A percentile compares a stretch with the other conserved stretches of the same genome.
phyloP scores from a whole-genome alignment of 2,888 invertebrate genomes.

The Parnassius smintheus region DNA sequence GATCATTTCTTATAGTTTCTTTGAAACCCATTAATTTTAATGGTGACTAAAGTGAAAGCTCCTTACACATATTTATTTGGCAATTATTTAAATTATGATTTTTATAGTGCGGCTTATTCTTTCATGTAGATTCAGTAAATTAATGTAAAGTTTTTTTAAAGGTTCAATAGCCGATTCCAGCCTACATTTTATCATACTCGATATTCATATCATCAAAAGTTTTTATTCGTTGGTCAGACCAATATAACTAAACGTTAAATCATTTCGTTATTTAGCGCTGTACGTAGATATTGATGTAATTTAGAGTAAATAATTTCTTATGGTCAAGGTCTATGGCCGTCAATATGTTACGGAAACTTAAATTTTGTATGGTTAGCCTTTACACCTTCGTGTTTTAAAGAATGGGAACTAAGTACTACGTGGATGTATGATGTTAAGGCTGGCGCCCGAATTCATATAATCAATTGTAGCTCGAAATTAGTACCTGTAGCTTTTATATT shows the following conservation, averaged over 20 bases:
- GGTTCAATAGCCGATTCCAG: no score
- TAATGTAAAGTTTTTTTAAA: no score
- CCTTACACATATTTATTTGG: no score
- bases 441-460: conserved; percentile 2
- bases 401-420: background rate
- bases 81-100: no score
- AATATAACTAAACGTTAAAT: conserved; percentile 14
- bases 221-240: background rate
- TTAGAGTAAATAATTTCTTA: conserved; percentile 29
- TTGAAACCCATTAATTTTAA: no score
- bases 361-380: conserved; percentile 17
- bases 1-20: no score
- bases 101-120: no score
- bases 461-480: conserved; percentile 1
- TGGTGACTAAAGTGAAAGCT: no score
- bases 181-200: no score
- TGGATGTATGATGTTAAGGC: background rate
- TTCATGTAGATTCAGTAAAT: no score
- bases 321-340: background rate
- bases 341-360: conserved; percentile 9
- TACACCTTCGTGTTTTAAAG: conserved; percentile 12
- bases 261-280: conserved; percentile 59
- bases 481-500: conserved; percentile 21
- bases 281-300: conserved; percentile 46
- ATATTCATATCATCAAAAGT: no score